These are phyloP conservation scores for Nasua narica DNA, from an alignment of 2,797 vertebrate species.

Conservation along the genomic window DNA sequence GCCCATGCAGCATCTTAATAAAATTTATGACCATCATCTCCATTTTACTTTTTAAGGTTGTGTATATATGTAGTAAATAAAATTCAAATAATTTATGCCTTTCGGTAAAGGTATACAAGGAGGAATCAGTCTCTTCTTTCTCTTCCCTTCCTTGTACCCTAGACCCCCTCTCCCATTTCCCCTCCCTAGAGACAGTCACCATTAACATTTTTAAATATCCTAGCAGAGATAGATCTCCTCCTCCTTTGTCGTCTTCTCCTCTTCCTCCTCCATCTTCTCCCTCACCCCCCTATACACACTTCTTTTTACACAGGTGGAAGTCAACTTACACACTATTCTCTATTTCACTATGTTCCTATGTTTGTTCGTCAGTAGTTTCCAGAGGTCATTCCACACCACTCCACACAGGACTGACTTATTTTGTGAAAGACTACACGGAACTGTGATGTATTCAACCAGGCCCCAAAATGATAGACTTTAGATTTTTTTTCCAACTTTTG, in stretches of 20 bases:
- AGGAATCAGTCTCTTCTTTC: background rate
- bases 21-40: background rate
- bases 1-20: background rate
- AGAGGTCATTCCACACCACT: background rate
- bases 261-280: background rate
- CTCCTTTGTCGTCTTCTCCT: background rate
- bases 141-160: background rate
- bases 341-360: background rate
- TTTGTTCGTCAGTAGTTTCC: background rate
- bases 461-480: background rate
- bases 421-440: background rate
- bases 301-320: background rate
- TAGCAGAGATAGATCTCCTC: background rate
- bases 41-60: background rate
- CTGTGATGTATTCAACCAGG: background rate
- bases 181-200: background rate
- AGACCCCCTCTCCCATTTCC: too few relatives aligned
- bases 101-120: background rate
- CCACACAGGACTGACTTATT: background rate
- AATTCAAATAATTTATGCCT: background rate
- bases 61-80: background rate
- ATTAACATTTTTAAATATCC: background rate
- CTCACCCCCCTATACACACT: accelerated
- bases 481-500: background rate
- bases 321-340: background rate